Conservation (phyloP, 2,797 vertebrate species). For the Amphiprion clarkii region DNA sequence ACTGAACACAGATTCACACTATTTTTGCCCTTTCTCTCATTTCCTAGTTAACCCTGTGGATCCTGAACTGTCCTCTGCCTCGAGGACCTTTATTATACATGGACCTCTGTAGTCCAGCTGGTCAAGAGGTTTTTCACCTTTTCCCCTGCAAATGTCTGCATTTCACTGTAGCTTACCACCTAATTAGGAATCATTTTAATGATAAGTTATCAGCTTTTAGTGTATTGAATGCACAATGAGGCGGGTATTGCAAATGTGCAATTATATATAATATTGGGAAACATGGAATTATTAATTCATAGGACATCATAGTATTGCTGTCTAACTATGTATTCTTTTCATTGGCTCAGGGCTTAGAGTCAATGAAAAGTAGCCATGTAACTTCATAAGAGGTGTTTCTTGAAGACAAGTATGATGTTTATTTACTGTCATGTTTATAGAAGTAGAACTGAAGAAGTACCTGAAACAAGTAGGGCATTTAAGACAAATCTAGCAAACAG, state of each 20-base stretch:
- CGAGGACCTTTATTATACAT: neutral
- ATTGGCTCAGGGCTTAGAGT: too few species aligned
- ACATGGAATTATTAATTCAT: too few species aligned
- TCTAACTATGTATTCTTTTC: too few species aligned
- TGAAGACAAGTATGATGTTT: too few species aligned
- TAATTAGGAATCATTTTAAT: conserved; percentile 4
- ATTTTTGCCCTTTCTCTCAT: conserved; percentile 6
- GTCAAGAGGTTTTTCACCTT: neutral
- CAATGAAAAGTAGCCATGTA: too few species aligned
- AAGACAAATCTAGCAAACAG: too few species aligned
- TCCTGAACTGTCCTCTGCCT: neutral
- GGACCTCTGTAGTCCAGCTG: neutral
- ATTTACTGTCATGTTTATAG: too few species aligned
- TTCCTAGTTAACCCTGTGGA: conserved; percentile 13
- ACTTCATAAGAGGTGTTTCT: too few species aligned
- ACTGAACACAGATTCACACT: conserved; percentile 17
- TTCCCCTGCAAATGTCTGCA: neutral
- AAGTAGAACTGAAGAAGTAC: too few species aligned
- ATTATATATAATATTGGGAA: too few species aligned
- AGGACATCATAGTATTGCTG: too few species aligned
- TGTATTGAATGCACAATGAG: neutral
- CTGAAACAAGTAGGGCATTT: too few species aligned
- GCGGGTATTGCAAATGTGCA: neutral
- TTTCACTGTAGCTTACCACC: neutral
- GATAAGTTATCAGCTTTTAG: neutral